Percentiles rank a stretch among this genome's conserved stretches.
These are phyloP conservation scores for Globicephala melas DNA, from an alignment of 2,113 vertebrate genomes.

Conservation along the genomic window DNA sequence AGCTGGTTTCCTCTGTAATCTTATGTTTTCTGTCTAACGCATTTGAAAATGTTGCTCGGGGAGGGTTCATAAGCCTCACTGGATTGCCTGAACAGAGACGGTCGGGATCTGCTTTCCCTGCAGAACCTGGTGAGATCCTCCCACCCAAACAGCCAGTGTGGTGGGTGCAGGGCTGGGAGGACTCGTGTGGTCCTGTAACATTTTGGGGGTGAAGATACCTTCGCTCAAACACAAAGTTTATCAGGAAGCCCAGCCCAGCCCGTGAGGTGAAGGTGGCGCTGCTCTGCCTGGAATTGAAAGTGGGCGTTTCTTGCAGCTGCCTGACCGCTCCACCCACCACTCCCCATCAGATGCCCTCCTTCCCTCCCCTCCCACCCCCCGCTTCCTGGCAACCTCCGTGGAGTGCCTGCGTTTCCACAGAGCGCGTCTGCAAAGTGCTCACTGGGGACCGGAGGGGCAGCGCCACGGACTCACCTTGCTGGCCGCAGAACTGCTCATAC, in stretches of 20 bases:
- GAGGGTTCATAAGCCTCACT: background rate
- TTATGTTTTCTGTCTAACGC: background rate
- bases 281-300: background rate
- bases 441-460: background rate
- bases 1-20: background rate
- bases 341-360: background rate
- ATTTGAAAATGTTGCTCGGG: background rate
- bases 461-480: rapidly evolving
- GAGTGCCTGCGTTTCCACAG: background rate
- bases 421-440: background rate
- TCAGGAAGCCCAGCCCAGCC: background rate
- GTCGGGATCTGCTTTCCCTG: background rate
- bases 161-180: background rate
- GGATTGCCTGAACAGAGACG: background rate
- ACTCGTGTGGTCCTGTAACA: background rate
- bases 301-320: background rate
- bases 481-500: background rate
- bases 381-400: rapidly evolving
- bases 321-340: too few species aligned
- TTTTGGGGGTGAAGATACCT: background rate
- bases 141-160: background rate
- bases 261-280: too few species aligned
- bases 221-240: background rate
- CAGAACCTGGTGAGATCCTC: background rate
- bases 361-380: rapidly evolving